Base-by-base conservation (phyloP, 2,888 invertebrate genomes). In the Xiphydria camelus region DNA sequence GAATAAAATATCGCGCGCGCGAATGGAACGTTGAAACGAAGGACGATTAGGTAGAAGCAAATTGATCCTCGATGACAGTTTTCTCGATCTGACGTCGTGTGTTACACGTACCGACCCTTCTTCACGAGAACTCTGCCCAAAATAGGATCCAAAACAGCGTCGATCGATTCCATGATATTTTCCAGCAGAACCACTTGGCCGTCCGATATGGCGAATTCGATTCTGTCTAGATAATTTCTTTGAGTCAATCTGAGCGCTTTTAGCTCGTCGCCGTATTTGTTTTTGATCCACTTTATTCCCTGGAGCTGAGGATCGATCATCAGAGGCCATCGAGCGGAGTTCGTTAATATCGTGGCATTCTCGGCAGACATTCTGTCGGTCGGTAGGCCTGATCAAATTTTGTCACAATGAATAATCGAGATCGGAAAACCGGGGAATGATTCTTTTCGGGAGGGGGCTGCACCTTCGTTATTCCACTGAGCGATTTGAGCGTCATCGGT, bases 301-400 rank as follows among this genome's bases (percentile, higher is more conserved):
- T 94, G 93, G 80, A 85, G 65, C 75, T 94, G 94, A 0, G 95
- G 95, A 78, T 96, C 96, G 57, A 96, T 94, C 85, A 96, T 92
- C 12, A 96, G 79, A 0, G 96, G 95, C 92, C 95, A 96, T 18
- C 95, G 80, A 26, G 92, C 87, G 0, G 94, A 94, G 74, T 89
- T 91, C 12, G 87, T 87, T 40, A 96, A 80, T 57, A 96, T 94
- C 12, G 91, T 91, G 4, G 95, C 96, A 75, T 96, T 96, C 76
- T 96, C 95, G 0, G 92, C 83, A 4, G 95, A 95, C 94, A 95
- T 95, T 37, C 89, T 81, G 73, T 96, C 96, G 38, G 87, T 88
- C 3, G 96, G 96, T 35, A 97, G 77, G 0, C 89, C 74, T 72
- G 25, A 15, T 35, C 12, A 29, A 29, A 22, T 14, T 18, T 29